Conservation (phyloP, 1,140 invertebrate genomes). For the Drosophila erecta region DNA sequence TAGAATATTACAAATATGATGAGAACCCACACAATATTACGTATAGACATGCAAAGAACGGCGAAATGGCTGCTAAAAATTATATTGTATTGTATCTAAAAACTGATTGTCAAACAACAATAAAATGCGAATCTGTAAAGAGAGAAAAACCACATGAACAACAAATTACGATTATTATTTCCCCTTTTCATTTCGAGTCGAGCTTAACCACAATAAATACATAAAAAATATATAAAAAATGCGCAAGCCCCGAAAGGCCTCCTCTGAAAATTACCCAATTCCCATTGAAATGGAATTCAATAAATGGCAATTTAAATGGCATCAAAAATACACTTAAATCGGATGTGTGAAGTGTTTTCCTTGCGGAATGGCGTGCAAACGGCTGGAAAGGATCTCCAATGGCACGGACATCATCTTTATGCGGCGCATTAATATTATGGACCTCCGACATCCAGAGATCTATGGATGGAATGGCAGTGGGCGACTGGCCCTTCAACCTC, state of each 20-base stretch:
- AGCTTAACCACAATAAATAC: conserved; percentile 30
- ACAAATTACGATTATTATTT: conserved; percentile 43
- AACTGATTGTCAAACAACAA: conserved; percentile 76
- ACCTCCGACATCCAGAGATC: too few species aligned
- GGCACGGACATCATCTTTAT: conserved; percentile 25
- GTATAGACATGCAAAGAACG: conserved; percentile 62
- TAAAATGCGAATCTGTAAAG: conserved; percentile 52
- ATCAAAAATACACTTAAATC: conserved; percentile 69
- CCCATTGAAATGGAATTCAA: conserved; percentile 45
- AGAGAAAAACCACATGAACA: conserved; percentile 45
- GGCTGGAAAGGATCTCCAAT: not conserved
- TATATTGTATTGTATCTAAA: conserved; percentile 78
- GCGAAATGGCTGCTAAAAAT: conserved; percentile 40
- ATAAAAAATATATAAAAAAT: not conserved
- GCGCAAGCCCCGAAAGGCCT: conserved; percentile 6
- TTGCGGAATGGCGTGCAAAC: conserved; percentile 36
- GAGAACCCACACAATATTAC: conserved; percentile 53
- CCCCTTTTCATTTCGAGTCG: conserved; percentile 19
- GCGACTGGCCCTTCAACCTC: too few species aligned
- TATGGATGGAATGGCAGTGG: too few species aligned
- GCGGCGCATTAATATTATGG: conserved; percentile 22
- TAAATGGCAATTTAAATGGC: conserved; percentile 69
- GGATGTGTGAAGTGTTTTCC: conserved; percentile 45
- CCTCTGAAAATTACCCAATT: conserved; percentile 4
- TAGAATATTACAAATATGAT: conserved; percentile 43